Conservation (phyloP, 1,140 invertebrate genomes). For the Orius laevigatus region DNA sequence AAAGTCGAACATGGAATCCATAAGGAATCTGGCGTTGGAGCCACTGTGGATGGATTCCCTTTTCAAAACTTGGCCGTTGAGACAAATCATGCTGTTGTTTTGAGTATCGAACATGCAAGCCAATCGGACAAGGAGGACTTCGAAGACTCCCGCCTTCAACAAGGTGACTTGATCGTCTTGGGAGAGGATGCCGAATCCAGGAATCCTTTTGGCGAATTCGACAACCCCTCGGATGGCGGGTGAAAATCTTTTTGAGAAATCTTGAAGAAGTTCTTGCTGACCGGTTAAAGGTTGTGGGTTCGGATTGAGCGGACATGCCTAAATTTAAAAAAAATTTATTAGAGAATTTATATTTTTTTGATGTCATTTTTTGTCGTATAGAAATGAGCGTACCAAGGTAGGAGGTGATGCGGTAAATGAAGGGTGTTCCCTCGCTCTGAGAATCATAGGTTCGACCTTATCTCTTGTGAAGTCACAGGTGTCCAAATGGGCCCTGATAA, state of each 20-base stretch:
- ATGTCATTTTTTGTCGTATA: background rate
- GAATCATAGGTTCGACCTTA: conserved; percentile 73
- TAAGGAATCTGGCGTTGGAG: conserved; percentile 81
- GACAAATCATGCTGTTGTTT: conserved; percentile 78
- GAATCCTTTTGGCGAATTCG: conserved; percentile 92
- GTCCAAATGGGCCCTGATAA: conserved; percentile 80
- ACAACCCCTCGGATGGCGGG: conserved; percentile 93
- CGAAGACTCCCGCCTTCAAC: conserved; percentile 88
- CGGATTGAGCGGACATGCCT: conserved; percentile 90
- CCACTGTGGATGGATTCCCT: conserved; percentile 76
- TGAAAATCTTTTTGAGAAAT: conserved; percentile 85
- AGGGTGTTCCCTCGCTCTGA: conserved; percentile 66
- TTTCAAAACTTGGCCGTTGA: conserved; percentile 81
- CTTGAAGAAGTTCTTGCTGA: conserved; percentile 64
- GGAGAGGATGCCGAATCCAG: conserved; percentile 83
- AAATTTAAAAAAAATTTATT: conserved; percentile 31
- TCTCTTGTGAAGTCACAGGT: conserved; percentile 92
- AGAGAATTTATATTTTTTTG: background rate
- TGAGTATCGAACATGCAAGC: conserved; percentile 85
- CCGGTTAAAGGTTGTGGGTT: conserved; percentile 65
- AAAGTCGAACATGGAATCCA: conserved; percentile 95
- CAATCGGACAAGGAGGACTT: conserved; percentile 78
- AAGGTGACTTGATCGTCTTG: conserved; percentile 95
- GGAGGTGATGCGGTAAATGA: conserved; percentile 71
- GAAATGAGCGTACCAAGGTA: conserved; percentile 47